Percentiles rank a stretch among this genome's conserved stretches.
Evolutionary conservation across 2,797 vertebrate species (phyloP).

Genomic region (Gambusia yucatana): DNA sequence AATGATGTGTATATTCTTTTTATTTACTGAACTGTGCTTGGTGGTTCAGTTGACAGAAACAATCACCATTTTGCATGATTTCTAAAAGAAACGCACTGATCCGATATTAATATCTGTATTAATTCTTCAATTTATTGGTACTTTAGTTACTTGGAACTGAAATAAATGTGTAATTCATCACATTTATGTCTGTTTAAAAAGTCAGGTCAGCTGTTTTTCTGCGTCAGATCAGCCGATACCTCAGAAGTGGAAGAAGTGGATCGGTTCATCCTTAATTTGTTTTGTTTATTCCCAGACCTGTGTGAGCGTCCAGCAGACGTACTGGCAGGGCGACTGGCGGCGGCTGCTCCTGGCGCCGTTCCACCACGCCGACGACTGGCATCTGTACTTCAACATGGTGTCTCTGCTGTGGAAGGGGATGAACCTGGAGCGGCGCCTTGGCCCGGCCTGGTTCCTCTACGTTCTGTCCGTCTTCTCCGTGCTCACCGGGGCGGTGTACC

Average conservation of each 20-base stretch:
- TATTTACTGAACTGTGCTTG: background rate
- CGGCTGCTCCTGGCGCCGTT: constrained; percentile 89
- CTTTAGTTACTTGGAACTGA: background rate
- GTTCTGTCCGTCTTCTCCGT: constrained; percentile 88
- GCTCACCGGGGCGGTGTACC: constrained; percentile 87
- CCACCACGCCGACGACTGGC: constrained; percentile 92
- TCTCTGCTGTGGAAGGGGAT: constrained; percentile 95
- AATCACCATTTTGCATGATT: background rate
- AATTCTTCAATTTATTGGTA: background rate
- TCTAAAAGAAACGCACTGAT: too few relatives aligned
- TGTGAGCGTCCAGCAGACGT: constrained; percentile 86
- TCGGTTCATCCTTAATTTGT: too few relatives aligned
- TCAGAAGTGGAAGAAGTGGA: too few relatives aligned
- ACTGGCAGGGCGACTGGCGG: constrained; percentile 84
- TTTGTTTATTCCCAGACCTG: constrained; percentile 68
- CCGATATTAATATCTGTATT: too few relatives aligned
- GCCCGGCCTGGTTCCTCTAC: constrained; percentile 88
- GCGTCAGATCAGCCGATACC: too few relatives aligned
- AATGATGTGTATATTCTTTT: background rate
- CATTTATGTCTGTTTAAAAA: too few relatives aligned
- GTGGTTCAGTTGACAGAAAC: background rate
- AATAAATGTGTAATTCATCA: too few relatives aligned
- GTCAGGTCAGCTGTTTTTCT: too few relatives aligned
- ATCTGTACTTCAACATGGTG: constrained; percentile 96
- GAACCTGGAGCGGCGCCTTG: constrained; percentile 86